Percentiles rank a stretch among this genome's conserved stretches.
phyloP scores from a whole-genome alignment of 2,888 invertebrate genomes.

The Crepidodera aurea region DNA sequence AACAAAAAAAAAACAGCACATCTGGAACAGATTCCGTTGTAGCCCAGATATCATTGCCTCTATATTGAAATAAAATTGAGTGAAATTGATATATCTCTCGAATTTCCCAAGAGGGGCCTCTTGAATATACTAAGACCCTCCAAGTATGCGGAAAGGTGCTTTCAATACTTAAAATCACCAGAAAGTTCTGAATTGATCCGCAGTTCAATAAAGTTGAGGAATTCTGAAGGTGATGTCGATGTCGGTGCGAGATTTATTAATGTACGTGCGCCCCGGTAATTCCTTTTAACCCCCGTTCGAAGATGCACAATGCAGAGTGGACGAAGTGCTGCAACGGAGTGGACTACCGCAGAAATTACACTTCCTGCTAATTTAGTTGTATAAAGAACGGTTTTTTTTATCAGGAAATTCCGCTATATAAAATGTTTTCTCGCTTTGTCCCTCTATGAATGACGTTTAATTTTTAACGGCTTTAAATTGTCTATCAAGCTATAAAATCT shows the following conservation, averaged over 20 bases:
- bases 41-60: constrained; percentile 3
- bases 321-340: neutral
- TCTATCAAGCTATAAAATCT: no score
- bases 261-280: constrained; percentile 31
- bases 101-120: constrained; percentile 15
- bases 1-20: no score
- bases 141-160: constrained; percentile 28
- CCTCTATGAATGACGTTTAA: no score
- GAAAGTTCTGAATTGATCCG: constrained; percentile 27
- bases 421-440: no score
- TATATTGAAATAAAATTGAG: constrained; percentile 25
- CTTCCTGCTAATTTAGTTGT: no score
- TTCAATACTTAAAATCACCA: constrained; percentile 24
- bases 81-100: constrained; percentile 24
- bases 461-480: no score
- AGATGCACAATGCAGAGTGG: neutral
- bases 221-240: constrained; percentile 35
- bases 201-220: constrained; percentile 37
- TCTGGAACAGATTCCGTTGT: constrained; percentile 4
- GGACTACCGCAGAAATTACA: neutral
- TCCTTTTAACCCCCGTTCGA: constrained; percentile 20
- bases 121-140: constrained; percentile 21
- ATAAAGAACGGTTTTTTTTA: no score
- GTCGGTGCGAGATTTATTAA: constrained; percentile 36
- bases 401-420: no score